These are phyloP conservation scores for Syrrhaptes paradoxus DNA, from an alignment of 2,113 vertebrate species.

Conservation along the genomic window DNA sequence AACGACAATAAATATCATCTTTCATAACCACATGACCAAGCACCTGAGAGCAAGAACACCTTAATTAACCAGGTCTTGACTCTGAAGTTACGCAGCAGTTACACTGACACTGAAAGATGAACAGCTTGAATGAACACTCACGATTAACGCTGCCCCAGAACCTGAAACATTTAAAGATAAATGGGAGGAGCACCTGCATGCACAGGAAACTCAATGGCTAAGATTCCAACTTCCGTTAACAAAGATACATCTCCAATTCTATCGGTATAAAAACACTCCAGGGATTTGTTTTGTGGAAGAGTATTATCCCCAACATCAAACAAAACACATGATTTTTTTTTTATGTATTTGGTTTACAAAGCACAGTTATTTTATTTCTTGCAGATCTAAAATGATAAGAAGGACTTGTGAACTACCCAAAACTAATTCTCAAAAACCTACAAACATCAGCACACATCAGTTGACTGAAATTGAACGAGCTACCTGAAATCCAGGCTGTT, in stretches of 20 bases:
- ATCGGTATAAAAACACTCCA: neutral
- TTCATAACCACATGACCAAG: conserved; percentile 41
- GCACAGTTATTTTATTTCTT: neutral
- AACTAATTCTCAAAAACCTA: neutral
- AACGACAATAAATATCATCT: conserved; percentile 8
- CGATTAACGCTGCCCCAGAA: neutral
- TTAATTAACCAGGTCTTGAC: conserved; percentile 57
- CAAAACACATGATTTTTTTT: neutral
- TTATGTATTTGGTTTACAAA: neutral
- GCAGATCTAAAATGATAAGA: neutral
- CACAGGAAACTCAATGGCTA: neutral
- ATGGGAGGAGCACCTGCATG: neutral
- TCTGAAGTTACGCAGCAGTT: conserved; percentile 29
- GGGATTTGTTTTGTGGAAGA: neutral
- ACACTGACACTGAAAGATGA: conserved; percentile 47
- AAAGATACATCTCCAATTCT: neutral
- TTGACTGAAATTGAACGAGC: neutral
- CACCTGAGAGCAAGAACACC: conserved; percentile 1
- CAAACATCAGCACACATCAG: neutral
- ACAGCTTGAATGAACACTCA: neutral
- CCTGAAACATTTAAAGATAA: neutral
- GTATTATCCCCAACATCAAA: neutral
- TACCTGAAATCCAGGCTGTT: conserved; percentile 59
- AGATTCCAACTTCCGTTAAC: neutral
- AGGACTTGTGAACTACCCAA: neutral